Base-by-base conservation (phyloP, 2,888 invertebrate species). In the Morinoia aosen region DNA sequence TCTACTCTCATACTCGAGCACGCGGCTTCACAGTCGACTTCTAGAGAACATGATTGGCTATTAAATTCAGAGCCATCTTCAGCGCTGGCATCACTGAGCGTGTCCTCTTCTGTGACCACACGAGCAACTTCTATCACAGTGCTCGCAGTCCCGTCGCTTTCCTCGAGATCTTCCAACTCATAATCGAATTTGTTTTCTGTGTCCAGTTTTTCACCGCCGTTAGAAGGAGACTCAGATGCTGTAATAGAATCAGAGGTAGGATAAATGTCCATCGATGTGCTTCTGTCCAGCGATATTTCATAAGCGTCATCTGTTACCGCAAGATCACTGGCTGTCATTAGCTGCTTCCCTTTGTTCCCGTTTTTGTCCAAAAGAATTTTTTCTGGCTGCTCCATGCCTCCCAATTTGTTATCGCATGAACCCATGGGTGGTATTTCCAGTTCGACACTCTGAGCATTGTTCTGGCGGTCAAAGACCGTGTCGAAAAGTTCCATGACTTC, bases 101-200 rank as follows among this genome's bases (percentile, higher is more conserved):
- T 93, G 40, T 93, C 93, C 57, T 93, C 93, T 12, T 93, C 57
- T 33, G n/a, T 58, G n/a, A 33, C 57, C 11, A 12, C 33, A 33
- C 25, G 56, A 33, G 57, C n/a, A 57, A 93, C 93, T 93, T 93
- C 93, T 33, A 93, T 57, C 93, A 93, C 93, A 19, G 93, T 93
- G 25, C 93, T 93, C n/a, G 93, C 93, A 57, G 93, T 93, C 39
- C 93, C 93, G 25, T 93, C 93, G 33, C 93, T 93, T 93, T 93
- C 93, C 33, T 93, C 93, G 33, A 93, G n/a, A 93, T 93, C 93
- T 56, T 93, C 93, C 56, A 57, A n/a, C 39, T 93, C 93, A 11
- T 93, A 58, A 8, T 93, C 93, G 14, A 90, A 76, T 33, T 76
- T 76, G 25, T 76, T 76, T 25, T 76, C 25, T 1, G 25, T 33